Conservation (phyloP, 1,140 invertebrate genomes). For the Coenobita brevimanus region DNA sequence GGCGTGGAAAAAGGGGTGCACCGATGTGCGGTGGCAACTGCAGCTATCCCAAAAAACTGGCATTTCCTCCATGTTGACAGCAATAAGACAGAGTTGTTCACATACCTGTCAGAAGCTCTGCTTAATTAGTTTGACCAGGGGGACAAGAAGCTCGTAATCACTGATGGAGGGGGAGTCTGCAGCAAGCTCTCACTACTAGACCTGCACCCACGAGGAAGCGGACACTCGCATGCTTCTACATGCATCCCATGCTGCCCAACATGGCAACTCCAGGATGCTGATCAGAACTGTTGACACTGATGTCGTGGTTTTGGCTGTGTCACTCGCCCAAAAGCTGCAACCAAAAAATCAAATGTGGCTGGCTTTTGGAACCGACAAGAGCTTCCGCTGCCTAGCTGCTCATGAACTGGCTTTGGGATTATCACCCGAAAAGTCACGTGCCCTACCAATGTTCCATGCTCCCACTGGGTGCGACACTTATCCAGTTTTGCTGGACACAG, state of each 20-base stretch:
- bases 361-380: background rate
- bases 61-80: background rate
- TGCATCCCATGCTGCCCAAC: conserved; percentile 17
- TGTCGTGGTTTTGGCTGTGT: conserved; percentile 22
- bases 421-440: conserved; percentile 21
- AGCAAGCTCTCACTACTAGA: background rate
- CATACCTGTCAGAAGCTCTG: background rate
- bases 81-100: conserved; percentile 15
- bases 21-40: background rate
- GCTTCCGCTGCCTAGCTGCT: conserved; percentile 23
- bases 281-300: conserved; percentile 20
- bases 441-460: conserved; percentile 43
- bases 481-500: conserved; percentile 21
- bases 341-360: conserved; percentile 5
- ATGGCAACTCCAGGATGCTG: background rate
- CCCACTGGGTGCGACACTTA: conserved; percentile 27
- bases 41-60: conserved; percentile 12
- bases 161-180: conserved; percentile 12
- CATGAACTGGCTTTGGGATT: conserved; percentile 12
- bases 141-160: conserved; percentile 13
- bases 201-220: conserved; percentile 7
- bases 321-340: background rate
- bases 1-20: background rate
- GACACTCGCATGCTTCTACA: conserved; percentile 1
- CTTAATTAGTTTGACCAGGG: background rate